These are phyloP conservation scores for Blastomussa wellsi DNA, from an alignment of 92 coral and sea anemone species.

Conservation along the genomic window DNA sequence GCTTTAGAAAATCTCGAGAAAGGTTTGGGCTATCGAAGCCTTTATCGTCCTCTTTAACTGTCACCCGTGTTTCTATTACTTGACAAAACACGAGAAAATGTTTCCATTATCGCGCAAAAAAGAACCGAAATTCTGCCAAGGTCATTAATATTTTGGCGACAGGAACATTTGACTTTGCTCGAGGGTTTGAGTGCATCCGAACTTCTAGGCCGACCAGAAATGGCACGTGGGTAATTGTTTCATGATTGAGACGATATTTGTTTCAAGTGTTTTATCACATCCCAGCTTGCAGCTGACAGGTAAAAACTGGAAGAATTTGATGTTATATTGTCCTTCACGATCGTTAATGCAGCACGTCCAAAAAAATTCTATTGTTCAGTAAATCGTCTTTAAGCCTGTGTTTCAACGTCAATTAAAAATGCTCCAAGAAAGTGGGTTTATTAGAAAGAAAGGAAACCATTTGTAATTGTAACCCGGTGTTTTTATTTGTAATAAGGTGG, in stretches of 20 bases:
- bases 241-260: neutral
- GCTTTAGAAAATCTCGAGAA: too few species aligned
- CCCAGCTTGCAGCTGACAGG: neutral
- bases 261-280: neutral
- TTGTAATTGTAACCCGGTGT: neutral
- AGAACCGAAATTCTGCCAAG: too few species aligned
- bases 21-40: too few species aligned
- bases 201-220: neutral
- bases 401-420: neutral
- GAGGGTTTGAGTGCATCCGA: neutral
- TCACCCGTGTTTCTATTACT: too few species aligned
- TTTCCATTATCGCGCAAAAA: too few species aligned
- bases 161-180: neutral
- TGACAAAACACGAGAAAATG: too few species aligned
- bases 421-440: neutral
- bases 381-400: neutral
- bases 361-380: neutral
- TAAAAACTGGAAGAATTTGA: neutral
- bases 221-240: neutral
- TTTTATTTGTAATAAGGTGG: neutral
- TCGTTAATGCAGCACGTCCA: neutral
- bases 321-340: neutral
- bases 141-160: too few species aligned
- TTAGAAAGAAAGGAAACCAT: neutral
- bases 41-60: too few species aligned